Conservation (phyloP, 2,113 vertebrate species). For the Clupea harengus region DNA sequence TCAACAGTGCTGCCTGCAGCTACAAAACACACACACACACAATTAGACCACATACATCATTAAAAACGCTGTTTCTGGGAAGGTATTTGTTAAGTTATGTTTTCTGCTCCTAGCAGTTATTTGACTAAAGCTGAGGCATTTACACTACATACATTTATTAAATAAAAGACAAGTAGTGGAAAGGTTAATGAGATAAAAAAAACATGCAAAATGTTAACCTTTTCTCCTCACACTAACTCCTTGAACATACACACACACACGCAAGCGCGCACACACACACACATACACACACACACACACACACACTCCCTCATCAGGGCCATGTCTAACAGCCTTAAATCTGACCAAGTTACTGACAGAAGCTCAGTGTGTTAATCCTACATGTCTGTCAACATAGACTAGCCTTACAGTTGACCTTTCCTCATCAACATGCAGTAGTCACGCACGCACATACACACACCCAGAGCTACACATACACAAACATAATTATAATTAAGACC, state of each 20-base stretch:
- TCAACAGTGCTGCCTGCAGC: conserved; percentile 61
- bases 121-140: too few species aligned
- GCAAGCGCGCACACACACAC: too few species aligned
- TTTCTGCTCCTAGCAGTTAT: too few species aligned
- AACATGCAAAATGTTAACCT: not conserved
- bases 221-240: not conserved
- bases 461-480: not conserved
- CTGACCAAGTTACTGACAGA: not conserved
- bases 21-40: conserved; percentile 51
- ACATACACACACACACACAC: not conserved
- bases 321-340: too few species aligned
- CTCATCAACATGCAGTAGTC: not conserved
- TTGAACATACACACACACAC: not conserved
- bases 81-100: too few species aligned
- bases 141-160: too few species aligned
- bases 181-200: not conserved
- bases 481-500: too few species aligned
- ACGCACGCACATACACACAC: not conserved
- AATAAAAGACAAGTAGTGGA: too few species aligned
- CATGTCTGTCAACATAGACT: not conserved
- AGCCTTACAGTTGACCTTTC: not conserved
- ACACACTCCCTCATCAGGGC: not conserved
- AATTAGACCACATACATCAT: not conserved
- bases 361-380: conserved; percentile 1
- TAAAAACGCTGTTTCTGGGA: too few species aligned